Evolutionary conservation across 2,113 vertebrate genomes (phyloP).

Genomic region (Rhegmatorhina hoffmannsi): DNA sequence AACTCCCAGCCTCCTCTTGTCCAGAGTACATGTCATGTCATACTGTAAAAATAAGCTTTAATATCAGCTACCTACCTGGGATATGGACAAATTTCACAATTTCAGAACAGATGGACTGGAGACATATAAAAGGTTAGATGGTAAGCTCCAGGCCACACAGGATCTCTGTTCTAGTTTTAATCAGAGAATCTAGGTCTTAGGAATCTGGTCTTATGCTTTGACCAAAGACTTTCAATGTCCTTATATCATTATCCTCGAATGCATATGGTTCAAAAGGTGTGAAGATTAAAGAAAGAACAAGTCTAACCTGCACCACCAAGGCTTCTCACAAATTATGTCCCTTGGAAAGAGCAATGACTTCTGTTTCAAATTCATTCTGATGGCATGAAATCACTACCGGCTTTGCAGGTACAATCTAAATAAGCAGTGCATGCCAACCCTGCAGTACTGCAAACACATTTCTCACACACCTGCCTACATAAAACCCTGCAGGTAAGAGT

Average conservation of each 20-base stretch:
- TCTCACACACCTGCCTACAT: background rate
- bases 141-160: background rate
- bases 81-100: background rate
- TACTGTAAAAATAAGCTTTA: background rate
- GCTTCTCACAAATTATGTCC: background rate
- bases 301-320: background rate
- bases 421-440: background rate
- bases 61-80: background rate
- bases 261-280: background rate
- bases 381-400: background rate
- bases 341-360: background rate
- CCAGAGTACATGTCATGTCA: background rate
- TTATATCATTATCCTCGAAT: background rate
- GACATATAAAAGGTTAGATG: background rate
- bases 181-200: background rate
- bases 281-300: conserved; percentile 5
- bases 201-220: background rate
- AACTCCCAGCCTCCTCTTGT: background rate
- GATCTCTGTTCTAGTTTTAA: background rate
- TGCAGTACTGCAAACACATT: background rate
- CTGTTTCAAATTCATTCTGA: conserved; percentile 1
- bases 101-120: background rate
- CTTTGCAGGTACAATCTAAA: conserved; percentile 9
- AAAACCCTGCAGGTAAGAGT: conserved; percentile 31
- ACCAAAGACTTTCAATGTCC: background rate